Evolutionary conservation across 2,797 vertebrate genomes (phyloP), one percentile per base, ranked within the genome.

Genomic region (Oryzias sinensis): DNA sequence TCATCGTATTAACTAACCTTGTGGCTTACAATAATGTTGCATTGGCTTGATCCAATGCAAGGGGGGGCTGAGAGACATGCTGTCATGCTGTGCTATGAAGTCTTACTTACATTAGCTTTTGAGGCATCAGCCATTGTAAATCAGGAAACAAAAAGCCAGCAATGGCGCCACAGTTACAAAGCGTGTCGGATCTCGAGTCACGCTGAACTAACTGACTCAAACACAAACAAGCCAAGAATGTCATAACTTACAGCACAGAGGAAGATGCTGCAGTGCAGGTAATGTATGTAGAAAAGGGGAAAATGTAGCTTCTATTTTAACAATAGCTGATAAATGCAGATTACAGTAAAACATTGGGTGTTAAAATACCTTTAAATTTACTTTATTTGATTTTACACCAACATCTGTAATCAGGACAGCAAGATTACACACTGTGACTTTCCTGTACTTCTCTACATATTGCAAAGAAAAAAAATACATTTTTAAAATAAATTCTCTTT

Each of bases 81-180:
- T 55, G 53, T 52, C 53, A 44, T 33, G 57, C 37, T 68, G 59
- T 27, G 54, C 44, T 45, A 50, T 67, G 44, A 70, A 65, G 61
- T 64, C 70, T 77, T 62, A 53, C 56, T 72, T 62, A 49, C 45
- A 50, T 70, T 64, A 14, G 56, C 69, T 77, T 69, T 55, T 59
- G 46, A 73, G 66, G 62, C 67, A 59, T 59, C 52, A 25, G 65
- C 56, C 29, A 57, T 43, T 56, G 53, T 58, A 62, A 61, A 69
- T 66, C 54, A 59, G 59, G 62, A 74, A 65, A 65, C 50, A 42
- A 77, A 72, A 62, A 29, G 52, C 43, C 25, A 49, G 54, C 11
- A 1, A 66, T 47, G 58, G 67, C 53, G 24, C 63, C 59, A 60
- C 42, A 25, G 64, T 52, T 60, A 67, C 59, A 61, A 53, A 65